Percentiles rank a stretch among this genome's conserved stretches.
Conservation (phyloP, 2,113 vertebrate species). For the Leiothrix lutea region DNA sequence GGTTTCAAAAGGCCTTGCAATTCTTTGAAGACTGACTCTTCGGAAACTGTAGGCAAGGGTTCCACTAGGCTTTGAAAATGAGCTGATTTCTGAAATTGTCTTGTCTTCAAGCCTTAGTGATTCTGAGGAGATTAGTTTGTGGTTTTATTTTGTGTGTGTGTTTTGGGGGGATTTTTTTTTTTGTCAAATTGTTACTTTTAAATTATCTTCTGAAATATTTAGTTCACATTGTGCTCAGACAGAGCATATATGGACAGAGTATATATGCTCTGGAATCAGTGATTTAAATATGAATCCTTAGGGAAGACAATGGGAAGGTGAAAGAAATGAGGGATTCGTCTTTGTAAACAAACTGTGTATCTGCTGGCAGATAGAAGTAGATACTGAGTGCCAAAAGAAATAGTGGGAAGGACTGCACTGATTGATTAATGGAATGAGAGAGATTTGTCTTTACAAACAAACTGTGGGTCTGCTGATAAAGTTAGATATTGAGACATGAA, state of each 20-base stretch:
- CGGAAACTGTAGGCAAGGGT: not conserved
- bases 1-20: not conserved
- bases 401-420: too few species aligned
- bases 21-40: not conserved
- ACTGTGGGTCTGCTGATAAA: too few species aligned
- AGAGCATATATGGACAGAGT: not conserved
- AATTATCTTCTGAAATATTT: not conserved
- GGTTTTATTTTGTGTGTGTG: not conserved
- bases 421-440: too few species aligned
- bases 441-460: too few species aligned
- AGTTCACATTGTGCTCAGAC: not conserved
- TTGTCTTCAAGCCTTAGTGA: not conserved
- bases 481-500: too few species aligned
- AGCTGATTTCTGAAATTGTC: not conserved
- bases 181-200: not conserved
- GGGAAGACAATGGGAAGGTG: not conserved
- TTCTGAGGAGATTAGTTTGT: not conserved
- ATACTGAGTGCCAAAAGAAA: too few species aligned
- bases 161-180: not conserved
- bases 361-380: too few species aligned
- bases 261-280: not conserved
- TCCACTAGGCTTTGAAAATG: not conserved
- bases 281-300: not conserved
- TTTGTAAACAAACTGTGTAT: too few species aligned
- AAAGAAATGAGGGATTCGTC: too few species aligned